phyloP scores from a whole-genome alignment of 2,113 vertebrate species.

The Barnardius zonarius region DNA sequence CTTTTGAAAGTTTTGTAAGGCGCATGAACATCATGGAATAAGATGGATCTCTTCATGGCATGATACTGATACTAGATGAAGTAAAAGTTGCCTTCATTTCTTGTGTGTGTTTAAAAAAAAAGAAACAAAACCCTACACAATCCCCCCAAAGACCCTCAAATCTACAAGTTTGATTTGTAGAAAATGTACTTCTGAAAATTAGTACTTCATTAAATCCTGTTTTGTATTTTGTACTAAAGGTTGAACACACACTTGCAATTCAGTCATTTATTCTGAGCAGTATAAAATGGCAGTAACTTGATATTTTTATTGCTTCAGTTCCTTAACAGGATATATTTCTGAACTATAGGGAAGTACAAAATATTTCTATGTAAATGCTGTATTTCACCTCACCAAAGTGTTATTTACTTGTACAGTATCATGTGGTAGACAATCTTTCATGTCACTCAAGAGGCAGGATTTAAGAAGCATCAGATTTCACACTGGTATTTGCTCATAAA shows the following conservation, averaged over 20 bases:
- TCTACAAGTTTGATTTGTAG: neutral
- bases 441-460: neutral
- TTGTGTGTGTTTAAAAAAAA: neutral
- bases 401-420: neutral
- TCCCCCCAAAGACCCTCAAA: neutral
- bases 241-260: neutral
- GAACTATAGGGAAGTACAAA: constrained; percentile 18
- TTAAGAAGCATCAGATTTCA: constrained; percentile 2
- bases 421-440: neutral
- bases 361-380: constrained; percentile 26
- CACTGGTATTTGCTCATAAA: neutral
- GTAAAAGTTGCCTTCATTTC: neutral
- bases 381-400: neutral
- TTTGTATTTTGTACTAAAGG: neutral
- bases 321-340: neutral
- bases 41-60: neutral
- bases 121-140: neutral
- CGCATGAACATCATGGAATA: neutral
- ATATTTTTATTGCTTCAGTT: constrained; percentile 22
- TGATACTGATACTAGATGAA: neutral
- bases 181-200: neutral
- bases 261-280: neutral
- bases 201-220: neutral
- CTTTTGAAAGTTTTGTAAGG: neutral
- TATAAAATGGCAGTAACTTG: constrained; percentile 14